These are phyloP conservation scores for Eucera pruinosa DNA, from an alignment of 2,888 invertebrate species.

Conservation along the genomic window DNA sequence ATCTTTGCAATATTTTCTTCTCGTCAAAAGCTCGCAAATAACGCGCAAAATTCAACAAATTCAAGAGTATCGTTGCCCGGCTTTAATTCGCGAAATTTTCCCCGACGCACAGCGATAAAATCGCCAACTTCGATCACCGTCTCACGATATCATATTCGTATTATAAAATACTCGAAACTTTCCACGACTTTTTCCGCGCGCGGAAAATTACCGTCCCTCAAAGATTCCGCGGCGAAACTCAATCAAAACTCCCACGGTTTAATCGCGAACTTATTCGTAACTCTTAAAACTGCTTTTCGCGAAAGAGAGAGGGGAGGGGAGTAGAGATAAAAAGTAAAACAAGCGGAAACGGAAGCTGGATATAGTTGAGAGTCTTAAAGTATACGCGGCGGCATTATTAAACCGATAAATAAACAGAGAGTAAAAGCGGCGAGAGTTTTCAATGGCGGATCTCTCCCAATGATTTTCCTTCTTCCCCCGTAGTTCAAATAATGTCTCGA, in stretches of 20 bases:
- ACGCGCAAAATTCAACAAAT: too few relatives aligned
- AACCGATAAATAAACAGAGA: slow-evolving; percentile 70
- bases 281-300: slow-evolving; percentile 9
- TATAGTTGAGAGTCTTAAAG: background rate
- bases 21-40: too few relatives aligned
- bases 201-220: too few relatives aligned
- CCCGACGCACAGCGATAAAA: too few relatives aligned
- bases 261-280: slow-evolving; percentile 41
- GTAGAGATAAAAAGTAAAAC: slow-evolving; percentile 9
- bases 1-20: too few relatives aligned
- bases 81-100: too few relatives aligned
- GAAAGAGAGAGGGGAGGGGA: background rate
- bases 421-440: slow-evolving; percentile 32
- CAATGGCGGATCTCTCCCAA: slow-evolving; percentile 25
- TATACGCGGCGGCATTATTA: slow-evolving; percentile 55
- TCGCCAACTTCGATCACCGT: too few relatives aligned
- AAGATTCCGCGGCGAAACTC: too few relatives aligned
- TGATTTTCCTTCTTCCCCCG: slow-evolving; percentile 21
- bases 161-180: too few relatives aligned
- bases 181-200: too few relatives aligned
- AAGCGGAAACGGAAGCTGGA: background rate
- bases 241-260: slow-evolving; percentile 24
- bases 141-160: too few relatives aligned
- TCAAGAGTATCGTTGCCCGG: too few relatives aligned
- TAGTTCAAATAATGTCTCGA: slow-evolving; percentile 60